Percentiles rank a stretch among this genome's conserved stretches.
Evolutionary conservation across 2,888 invertebrate genomes (phyloP).

Genomic region (Lycocerus yunnanus): DNA sequence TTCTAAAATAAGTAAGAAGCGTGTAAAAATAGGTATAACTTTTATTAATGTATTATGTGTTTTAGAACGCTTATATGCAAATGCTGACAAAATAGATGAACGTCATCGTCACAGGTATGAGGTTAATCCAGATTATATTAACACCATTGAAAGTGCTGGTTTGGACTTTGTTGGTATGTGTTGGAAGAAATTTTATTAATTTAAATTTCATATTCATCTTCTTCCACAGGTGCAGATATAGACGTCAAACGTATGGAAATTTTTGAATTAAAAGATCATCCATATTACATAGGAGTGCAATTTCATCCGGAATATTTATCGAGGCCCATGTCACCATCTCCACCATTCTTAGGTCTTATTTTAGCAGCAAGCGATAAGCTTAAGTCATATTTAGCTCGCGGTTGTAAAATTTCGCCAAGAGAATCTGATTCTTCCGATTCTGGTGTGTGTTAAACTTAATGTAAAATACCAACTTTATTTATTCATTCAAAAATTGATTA

Average conservation of each 20-base stretch:
- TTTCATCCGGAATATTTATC: conserved; percentile 98
- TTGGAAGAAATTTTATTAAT: not conserved
- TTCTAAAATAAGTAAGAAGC: conserved; percentile 68
- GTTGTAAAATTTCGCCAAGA: conserved; percentile 75
- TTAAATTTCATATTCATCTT: not conserved
- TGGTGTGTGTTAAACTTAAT: conserved; percentile 10
- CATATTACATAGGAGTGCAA: conserved; percentile 94
- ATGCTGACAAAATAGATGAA: conserved; percentile 82
- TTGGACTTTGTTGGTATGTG: conserved; percentile 81
- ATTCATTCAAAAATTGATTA: conserved; percentile 17
- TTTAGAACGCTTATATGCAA: conserved; percentile 76
- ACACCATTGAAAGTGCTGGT: conserved; percentile 77
- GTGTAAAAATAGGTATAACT: not conserved
- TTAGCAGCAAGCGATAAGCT: conserved; percentile 87
- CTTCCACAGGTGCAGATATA: conserved; percentile 67
- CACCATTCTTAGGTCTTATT: conserved; percentile 93
- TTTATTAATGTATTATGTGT: conserved; percentile 10
- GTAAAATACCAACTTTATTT: not conserved
- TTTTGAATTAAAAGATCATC: conserved; percentile 82
- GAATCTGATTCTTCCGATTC: conserved; percentile 62
- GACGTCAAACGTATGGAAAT: conserved; percentile 94
- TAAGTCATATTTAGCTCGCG: conserved; percentile 70
- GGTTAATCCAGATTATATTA: conserved; percentile 89
- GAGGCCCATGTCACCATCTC: conserved; percentile 87
- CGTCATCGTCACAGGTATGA: conserved; percentile 97